Base-by-base conservation (phyloP, 1,140 invertebrate genomes). In the Linepithema humile region DNA sequence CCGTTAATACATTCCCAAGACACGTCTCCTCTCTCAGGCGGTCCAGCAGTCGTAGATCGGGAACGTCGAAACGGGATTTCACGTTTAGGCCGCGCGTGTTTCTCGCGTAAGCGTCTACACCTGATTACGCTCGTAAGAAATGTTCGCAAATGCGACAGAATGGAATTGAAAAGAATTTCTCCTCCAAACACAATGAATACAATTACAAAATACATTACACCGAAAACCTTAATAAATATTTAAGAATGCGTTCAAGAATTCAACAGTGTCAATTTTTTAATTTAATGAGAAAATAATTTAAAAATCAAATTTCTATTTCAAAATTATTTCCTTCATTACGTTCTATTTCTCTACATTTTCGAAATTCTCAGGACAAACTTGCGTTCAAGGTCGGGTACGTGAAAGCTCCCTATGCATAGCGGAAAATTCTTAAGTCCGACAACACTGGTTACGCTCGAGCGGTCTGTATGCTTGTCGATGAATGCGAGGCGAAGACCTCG, bases 31-130 rank as follows among this genome's bases (percentile, higher is more conserved):
- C 48, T 80, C 62, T 72, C 40, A 65, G 60, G 67, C 45, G 38
- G 77, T 89, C 72, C 85, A 80, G 59, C 40, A 77, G 57, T 69
- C 70, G 48, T 72, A 78, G 83, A 90, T 88, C 75, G 88, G 65
- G 83, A 87, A 87, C 69, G 80, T 85, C 84, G 70, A 88, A 90
- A 89, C 88, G 84, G 88, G 80, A 88, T 87, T 90, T 89, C 75
- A 78, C 48, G 87, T 89, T 86, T 77, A 74, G 78, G 67, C 62
- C 48, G 45, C 29, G 40, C 40, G 43, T 26, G 17, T 50, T 82
- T 2, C 45, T 53, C 40, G 60, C 82, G 77, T 85, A 48, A 15
- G 17, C 70, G 38, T 50, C 9, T 45, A 15, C 12, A 15, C 55
- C 43, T 74, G 55, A 74, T 74, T 60, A 43, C 17, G 55, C 10